phyloP scores from a whole-genome alignment of 1,140 invertebrate genomes.

The Drosophila auraria region DNA sequence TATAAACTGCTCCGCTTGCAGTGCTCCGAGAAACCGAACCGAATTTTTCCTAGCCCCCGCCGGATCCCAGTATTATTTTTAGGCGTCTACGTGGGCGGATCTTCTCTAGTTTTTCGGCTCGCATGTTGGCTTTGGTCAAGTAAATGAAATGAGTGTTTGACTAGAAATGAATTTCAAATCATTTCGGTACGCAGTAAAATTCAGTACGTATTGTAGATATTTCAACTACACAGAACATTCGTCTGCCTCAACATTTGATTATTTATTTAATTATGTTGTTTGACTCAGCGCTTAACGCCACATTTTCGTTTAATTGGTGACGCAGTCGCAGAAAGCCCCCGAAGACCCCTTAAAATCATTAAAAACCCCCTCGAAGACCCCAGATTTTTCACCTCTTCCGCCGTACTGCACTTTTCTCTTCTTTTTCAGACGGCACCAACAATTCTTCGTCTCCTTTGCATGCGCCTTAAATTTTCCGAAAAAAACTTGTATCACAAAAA shows the following conservation, averaged over 20 bases:
- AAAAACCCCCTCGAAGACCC: neutral
- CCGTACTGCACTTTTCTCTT: slow-evolving; percentile 48
- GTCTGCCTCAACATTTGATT: slow-evolving; percentile 24
- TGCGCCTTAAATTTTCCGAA: slow-evolving; percentile 53
- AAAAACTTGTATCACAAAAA: slow-evolving; percentile 41
- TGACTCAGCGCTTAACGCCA: slow-evolving; percentile 66
- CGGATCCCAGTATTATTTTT: slow-evolving; percentile 62
- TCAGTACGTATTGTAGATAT: slow-evolving; percentile 9
- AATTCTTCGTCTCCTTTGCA: slow-evolving; percentile 57
- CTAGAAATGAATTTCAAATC: slow-evolving; percentile 62
- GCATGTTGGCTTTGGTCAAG: slow-evolving; percentile 51
- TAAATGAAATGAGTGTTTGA: slow-evolving; percentile 62
- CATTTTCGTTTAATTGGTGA: slow-evolving; percentile 82
- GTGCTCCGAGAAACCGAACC: slow-evolving; percentile 30
- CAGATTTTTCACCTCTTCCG: neutral
- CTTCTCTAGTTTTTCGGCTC: slow-evolving; percentile 43
- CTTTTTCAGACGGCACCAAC: slow-evolving; percentile 81
- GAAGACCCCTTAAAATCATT: no score
- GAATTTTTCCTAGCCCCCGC: slow-evolving; percentile 40
- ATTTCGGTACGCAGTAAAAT: slow-evolving; percentile 44
- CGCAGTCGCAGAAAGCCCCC: slow-evolving; percentile 45
- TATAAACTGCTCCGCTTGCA: slow-evolving; percentile 57
- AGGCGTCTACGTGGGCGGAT: slow-evolving; percentile 65
- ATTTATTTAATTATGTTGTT: slow-evolving; percentile 70
- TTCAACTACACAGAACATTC: slow-evolving; percentile 21